Conservation (phyloP, 1,140 invertebrate genomes). For the Idris sp. region DNA sequence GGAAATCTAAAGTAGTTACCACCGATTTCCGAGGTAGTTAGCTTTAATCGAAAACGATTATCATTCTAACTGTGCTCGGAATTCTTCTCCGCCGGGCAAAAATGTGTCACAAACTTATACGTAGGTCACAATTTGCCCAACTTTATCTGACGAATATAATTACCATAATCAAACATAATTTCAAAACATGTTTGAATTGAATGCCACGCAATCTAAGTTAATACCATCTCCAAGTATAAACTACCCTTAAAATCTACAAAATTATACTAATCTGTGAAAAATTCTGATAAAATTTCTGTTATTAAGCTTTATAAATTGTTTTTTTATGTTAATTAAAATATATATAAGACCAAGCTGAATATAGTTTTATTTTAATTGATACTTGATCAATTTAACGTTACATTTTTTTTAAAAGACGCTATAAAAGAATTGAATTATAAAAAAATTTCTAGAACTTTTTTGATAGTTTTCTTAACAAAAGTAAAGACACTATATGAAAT, state of each 20-base stretch:
- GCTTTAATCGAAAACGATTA: constrained; percentile 27
- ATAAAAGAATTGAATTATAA: no score
- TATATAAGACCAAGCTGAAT: no score
- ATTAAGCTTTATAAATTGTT: constrained; percentile 9
- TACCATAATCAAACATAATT: constrained; percentile 42
- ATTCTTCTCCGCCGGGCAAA: constrained; percentile 4
- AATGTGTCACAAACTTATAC: constrained; percentile 27
- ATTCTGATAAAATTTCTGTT: neutral
- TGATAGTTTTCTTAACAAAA: no score
- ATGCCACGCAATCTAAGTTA: constrained; percentile 22
- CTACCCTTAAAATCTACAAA: neutral
- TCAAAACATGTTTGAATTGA: constrained; percentile 16
- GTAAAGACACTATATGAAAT: no score
- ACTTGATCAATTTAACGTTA: no score
- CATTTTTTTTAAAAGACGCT: no score
- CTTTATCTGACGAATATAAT: constrained; percentile 40
- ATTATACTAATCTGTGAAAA: constrained; percentile 6
- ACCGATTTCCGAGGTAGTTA: constrained; percentile 24
- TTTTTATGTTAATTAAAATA: constrained; percentile 6
- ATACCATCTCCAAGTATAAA: constrained; percentile 2
- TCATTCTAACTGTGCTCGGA: constrained; percentile 20
- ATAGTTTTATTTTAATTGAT: no score
- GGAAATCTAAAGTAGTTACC: constrained; percentile 33
- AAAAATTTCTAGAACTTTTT: no score
- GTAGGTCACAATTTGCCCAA: constrained; percentile 15